Conservation (phyloP, 2,113 vertebrate genomes). For the Lasiurus borealis region DNA sequence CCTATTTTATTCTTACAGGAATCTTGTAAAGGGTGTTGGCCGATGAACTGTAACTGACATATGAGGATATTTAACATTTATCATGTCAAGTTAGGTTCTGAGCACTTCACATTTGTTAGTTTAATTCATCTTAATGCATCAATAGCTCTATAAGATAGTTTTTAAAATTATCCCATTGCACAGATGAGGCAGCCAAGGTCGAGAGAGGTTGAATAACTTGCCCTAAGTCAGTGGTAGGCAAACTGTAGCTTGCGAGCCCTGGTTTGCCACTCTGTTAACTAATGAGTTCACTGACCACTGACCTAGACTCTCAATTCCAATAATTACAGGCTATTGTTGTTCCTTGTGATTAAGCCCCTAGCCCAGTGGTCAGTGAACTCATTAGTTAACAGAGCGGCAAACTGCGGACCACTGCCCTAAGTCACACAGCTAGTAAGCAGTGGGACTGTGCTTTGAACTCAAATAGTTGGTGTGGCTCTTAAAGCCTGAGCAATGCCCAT, state of each 20-base stretch:
- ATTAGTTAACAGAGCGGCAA: too few relatives aligned
- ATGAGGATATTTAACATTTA: neutral
- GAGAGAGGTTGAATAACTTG: slow-evolving; percentile 34
- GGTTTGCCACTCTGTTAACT: too few relatives aligned
- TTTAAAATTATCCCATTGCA: neutral
- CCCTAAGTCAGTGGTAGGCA: neutral
- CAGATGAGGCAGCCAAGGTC: neutral
- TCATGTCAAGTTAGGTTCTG: neutral
- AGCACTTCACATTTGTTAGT: neutral
- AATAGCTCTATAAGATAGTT: neutral
- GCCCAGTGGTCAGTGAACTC: too few relatives aligned
- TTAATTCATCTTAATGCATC: neutral
- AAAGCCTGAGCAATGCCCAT: neutral
- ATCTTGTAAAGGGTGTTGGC: neutral
- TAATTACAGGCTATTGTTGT: too few relatives aligned
- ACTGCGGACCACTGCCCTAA: too few relatives aligned
- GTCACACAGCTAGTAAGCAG: neutral
- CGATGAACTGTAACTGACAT: neutral
- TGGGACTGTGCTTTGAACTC: neutral
- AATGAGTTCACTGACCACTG: too few relatives aligned
- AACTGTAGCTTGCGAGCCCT: too few relatives aligned
- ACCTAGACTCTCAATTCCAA: too few relatives aligned
- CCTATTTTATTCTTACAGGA: neutral
- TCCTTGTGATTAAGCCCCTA: too few relatives aligned
- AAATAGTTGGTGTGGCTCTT: neutral